Base-by-base conservation (phyloP, 2,888 invertebrate species). In the Pyrgus malvae region DNA sequence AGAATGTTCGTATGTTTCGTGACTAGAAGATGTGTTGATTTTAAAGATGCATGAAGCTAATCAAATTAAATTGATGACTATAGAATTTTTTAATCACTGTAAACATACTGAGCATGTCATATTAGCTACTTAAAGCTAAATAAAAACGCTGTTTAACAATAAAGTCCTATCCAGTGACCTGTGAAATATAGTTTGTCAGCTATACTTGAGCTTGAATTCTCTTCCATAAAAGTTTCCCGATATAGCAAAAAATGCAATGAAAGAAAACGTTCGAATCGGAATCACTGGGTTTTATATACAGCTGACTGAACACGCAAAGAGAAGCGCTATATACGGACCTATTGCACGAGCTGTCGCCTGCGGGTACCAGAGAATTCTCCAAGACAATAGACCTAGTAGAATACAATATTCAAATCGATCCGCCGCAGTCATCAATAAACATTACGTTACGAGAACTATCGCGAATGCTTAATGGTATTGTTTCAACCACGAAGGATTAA, bases 341-440 rank as follows among this genome's bases (percentile, higher is more conserved):
- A 38, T 29, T 38, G 45, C n/a, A 38, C 21, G 45, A 14, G n/a
- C 37, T 17, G 29, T 27, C 38, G 23, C 35, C 35, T 17, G 35
- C 53, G 25, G 29, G 45, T 7, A 45, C 38, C 8, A 5, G 38
- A 14, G 38, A n/a, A 21, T 17, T 21, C 38, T 38, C 54, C n/a
- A 21, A 55, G 25, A 55, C 48, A 55, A 55, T 55, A 42, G 41
- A 29, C 37, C 37, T 21, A 55, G 55, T 42, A 38, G 27, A 48
- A 48, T 35, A 41, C 55, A 37, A 42, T 55, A 55, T 55, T 48
- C 42, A 55, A 55, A 55, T 55, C 48, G 42, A 44, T 16, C 29
- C 12, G 55, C 35, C 48, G 48, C 48, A 55, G 12, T 42, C 48
- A 55, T 55, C 48, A 48, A 55, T 55, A 55, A 55, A 55, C 41